These are phyloP conservation scores for Lycocerus yunnanus DNA, from an alignment of 2,888 invertebrate species.

Conservation along the genomic window DNA sequence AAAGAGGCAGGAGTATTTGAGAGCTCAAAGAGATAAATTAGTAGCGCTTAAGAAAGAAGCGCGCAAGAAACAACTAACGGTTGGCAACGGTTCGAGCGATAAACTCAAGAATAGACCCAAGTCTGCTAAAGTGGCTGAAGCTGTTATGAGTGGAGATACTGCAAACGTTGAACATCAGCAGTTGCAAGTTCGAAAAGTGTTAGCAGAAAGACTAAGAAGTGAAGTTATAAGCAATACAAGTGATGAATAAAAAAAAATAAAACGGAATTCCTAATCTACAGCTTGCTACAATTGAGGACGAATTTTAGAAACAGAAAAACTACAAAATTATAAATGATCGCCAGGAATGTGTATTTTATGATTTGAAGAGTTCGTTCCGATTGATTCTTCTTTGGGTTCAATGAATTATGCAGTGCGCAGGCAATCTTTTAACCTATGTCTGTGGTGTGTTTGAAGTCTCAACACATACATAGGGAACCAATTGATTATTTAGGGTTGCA, in stretches of 20 bases:
- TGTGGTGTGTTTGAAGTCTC: too few species aligned
- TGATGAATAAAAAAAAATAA: background rate
- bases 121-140: conserved; percentile 76
- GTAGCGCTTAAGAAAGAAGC: conserved; percentile 88
- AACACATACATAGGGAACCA: too few species aligned
- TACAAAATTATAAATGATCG: background rate
- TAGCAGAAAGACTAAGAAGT: conserved; percentile 81
- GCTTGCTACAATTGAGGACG: background rate
- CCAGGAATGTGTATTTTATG: background rate
- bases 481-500: too few species aligned
- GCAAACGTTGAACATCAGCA: conserved; percentile 59
- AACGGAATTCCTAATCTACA: background rate
- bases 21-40: conserved; percentile 88
- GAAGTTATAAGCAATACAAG: conserved; percentile 74
- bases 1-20: conserved; percentile 82
- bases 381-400: too few species aligned
- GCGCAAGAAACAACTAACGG: conserved; percentile 65
- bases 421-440: too few species aligned
- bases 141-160: conserved; percentile 62
- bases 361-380: background rate
- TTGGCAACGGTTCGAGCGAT: conserved; percentile 51
- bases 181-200: conserved; percentile 78
- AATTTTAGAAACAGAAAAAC: background rate
- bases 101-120: conserved; percentile 61
- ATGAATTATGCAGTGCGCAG: too few species aligned